A percentile compares a stretch with the other conserved stretches of the same genome.
Evolutionary conservation across 1,140 invertebrate species (phyloP).

Genomic region (Stegodyphus mimosarum): DNA sequence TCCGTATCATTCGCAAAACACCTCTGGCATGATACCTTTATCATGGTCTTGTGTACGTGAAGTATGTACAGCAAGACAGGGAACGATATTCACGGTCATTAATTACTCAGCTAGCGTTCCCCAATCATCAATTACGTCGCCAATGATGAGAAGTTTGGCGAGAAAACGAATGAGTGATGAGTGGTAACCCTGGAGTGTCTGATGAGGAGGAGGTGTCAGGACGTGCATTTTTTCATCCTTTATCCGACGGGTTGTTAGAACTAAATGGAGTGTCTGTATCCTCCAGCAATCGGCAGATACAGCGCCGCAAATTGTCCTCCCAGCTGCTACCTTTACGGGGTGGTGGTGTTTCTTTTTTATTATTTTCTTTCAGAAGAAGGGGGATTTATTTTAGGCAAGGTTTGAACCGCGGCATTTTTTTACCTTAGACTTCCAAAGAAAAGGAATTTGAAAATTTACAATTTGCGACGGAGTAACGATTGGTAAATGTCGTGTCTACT

Average conservation of each 20-base stretch:
- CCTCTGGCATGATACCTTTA: too few relatives aligned
- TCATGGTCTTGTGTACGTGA: too few relatives aligned
- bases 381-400: conserved; percentile 30
- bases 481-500: too few relatives aligned
- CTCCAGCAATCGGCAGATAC: conserved; percentile 44
- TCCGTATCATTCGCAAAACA: too few relatives aligned
- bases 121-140: background rate
- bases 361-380: background rate
- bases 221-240: conserved; percentile 37
- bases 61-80: too few relatives aligned
- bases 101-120: too few relatives aligned
- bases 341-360: background rate
- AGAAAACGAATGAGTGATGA: conserved; percentile 27
- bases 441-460: too few relatives aligned
- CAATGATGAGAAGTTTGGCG: conserved; percentile 14
- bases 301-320: conserved; percentile 47
- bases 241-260: conserved; percentile 52
- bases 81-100: too few relatives aligned
- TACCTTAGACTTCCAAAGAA: too few relatives aligned
- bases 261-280: conserved; percentile 55
- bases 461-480: too few relatives aligned
- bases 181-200: conserved; percentile 36
- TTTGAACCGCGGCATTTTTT: too few relatives aligned
- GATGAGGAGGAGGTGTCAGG: conserved; percentile 57
- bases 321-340: conserved; percentile 34